Percentiles rank a stretch among this genome's conserved stretches.
Conservation (phyloP, 2,797 vertebrate species). For the Distichodus sexfasciatus region DNA sequence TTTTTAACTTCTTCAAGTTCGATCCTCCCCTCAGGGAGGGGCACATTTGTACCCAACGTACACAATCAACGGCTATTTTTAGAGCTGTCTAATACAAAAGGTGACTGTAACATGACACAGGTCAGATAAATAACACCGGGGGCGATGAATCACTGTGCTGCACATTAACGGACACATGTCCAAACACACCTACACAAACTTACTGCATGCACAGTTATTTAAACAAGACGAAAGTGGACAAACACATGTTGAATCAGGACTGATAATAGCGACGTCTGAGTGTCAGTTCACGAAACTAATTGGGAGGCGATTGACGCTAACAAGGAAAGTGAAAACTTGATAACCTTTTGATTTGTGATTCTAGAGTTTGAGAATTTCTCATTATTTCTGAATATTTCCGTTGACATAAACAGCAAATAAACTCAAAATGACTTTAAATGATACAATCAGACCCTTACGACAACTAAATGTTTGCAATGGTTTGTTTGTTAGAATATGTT, state of each 20-base stretch:
- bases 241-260: constrained; percentile 21
- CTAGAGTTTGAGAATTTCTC: too few relatives aligned
- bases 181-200: constrained; percentile 21
- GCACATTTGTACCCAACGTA: constrained; percentile 10
- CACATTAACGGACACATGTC: constrained; percentile 11
- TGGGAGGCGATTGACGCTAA: neutral
- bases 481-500: too few relatives aligned
- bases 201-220: neutral
- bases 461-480: too few relatives aligned
- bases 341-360: too few relatives aligned
- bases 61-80: constrained; percentile 55
- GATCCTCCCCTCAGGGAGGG: constrained; percentile 12
- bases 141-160: constrained; percentile 43
- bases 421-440: too few relatives aligned
- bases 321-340: too few relatives aligned
- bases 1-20: constrained; percentile 35
- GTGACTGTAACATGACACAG: constrained; percentile 34
- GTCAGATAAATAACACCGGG: constrained; percentile 36
- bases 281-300: neutral
- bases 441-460: too few relatives aligned
- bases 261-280: neutral
- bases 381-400: too few relatives aligned
- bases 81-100: constrained; percentile 46
- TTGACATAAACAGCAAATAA: too few relatives aligned
- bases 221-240: constrained; percentile 20